A percentile compares a stretch with the other conserved stretches of the same genome.
phyloP scores from a whole-genome alignment of 1,140 invertebrate genomes.

The Laodelphax striatellus region DNA sequence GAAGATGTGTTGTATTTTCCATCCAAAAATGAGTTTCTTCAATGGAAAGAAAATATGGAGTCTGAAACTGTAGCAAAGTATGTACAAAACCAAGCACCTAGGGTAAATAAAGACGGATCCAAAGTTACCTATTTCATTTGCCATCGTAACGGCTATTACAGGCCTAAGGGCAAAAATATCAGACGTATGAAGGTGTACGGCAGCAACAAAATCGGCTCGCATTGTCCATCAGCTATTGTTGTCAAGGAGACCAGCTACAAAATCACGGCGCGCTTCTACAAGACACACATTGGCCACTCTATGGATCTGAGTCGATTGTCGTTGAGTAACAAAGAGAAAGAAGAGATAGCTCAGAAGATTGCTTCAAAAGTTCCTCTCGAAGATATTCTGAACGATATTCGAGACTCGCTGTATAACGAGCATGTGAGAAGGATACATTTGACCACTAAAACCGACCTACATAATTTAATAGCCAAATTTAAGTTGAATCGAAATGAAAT shows the following conservation, averaged over 20 bases:
- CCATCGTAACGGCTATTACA: neutral
- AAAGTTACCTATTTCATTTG: neutral
- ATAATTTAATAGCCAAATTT: too few relatives aligned
- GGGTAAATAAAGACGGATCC: neutral
- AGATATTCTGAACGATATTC: too few relatives aligned
- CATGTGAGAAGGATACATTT: too few relatives aligned
- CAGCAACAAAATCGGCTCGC: neutral
- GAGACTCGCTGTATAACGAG: too few relatives aligned
- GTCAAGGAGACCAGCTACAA: neutral
- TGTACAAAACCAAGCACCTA: neutral
- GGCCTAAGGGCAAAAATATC: neutral
- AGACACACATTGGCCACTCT: neutral
- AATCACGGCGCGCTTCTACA: neutral
- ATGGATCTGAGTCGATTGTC: neutral
- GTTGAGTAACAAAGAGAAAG: too few relatives aligned
- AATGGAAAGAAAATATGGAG: neutral
- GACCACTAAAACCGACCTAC: too few relatives aligned
- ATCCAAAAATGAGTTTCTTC: neutral
- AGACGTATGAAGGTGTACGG: neutral
- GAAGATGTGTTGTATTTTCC: neutral
- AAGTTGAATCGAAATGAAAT: too few relatives aligned
- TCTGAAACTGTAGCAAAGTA: neutral
- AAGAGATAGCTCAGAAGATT: too few relatives aligned
- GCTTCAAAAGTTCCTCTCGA: too few relatives aligned
- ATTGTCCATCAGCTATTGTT: neutral